Base-by-base conservation (phyloP, 1,140 invertebrate genomes). In the Anadara kagoshimensis region DNA sequence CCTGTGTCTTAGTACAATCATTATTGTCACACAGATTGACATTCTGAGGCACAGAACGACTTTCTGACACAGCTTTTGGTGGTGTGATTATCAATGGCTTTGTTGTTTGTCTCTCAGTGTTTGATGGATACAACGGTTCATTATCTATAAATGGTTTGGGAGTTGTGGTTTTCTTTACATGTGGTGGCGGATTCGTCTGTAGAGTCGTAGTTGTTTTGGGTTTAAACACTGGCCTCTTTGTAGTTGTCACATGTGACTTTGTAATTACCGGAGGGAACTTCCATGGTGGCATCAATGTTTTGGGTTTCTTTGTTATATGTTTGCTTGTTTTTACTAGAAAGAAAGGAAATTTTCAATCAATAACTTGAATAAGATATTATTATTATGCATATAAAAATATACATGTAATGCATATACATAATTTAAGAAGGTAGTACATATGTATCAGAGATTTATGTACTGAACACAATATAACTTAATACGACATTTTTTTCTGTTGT, bases 1-100 rank as follows among this genome's bases (percentile, higher is more conserved):
- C 78, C 49, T 84, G 82, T 12, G 80, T 56, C 22, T 84, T 64
- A n/a, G 71, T 71, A 70, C 85, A 87, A 20, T 78, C 75, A 16
- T 72, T 61, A 1, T 76, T 59, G 36, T 80, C 61, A 67, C 85
- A 87, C 0, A 78, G 49, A 29, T 53, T n/a, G 51, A 36, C 49
- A 41, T 64, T 53, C 20, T 53, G 45, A n/a, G 49, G 62, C 8
- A 64, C 18, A 36, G 62, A 64, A n/a, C 41, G 29, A 16, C 45
- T 45, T 20, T 18, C 29, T 11, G 29, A 4, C 4, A 41, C 18
- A 16, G 18, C 8, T 20, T 59, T 59, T 41, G 29, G 26, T 59
- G 57, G 43, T 26, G 57, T 59, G 29, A 22, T 26, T 3, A 51
- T 26, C 47, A 12, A 26, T 5, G 29, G 56, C 22, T 16, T 51